These are phyloP conservation scores for Paramormyrops hopkinsi DNA, from an alignment of 2,797 vertebrate genomes.

Conservation along the genomic window DNA sequence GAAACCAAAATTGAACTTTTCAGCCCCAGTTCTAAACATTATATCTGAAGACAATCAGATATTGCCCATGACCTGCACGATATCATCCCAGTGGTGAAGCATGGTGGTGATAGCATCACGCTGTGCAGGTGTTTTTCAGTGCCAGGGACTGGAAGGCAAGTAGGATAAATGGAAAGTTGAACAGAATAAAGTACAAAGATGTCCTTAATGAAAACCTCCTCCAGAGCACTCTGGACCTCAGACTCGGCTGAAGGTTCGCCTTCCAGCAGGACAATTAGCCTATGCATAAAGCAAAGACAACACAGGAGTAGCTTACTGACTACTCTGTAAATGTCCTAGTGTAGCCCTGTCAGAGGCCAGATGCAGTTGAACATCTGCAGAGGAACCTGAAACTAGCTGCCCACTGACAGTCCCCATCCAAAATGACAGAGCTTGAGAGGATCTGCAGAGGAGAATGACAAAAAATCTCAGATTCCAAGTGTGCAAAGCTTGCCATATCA, in stretches of 20 bases:
- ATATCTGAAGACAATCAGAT: background rate
- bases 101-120: background rate
- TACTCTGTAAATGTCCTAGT: background rate
- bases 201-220: background rate
- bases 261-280: background rate
- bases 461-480: background rate
- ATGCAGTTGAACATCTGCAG: background rate
- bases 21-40: background rate
- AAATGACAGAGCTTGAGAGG: background rate
- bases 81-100: background rate
- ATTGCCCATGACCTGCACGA: background rate
- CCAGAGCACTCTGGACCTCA: background rate
- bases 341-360: background rate
- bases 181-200: background rate
- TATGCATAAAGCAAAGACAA: background rate
- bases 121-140: background rate
- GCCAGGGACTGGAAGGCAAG: background rate
- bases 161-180: background rate
- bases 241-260: background rate
- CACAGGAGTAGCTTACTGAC: background rate
- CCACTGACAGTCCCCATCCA: background rate
- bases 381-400: background rate
- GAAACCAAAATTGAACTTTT: background rate
- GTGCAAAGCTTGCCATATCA: background rate
- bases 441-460: background rate